Percentiles rank a stretch among this genome's conserved stretches.
Evolutionary conservation across 2,113 vertebrate genomes (phyloP).

Genomic region (Hiodon alosoides): DNA sequence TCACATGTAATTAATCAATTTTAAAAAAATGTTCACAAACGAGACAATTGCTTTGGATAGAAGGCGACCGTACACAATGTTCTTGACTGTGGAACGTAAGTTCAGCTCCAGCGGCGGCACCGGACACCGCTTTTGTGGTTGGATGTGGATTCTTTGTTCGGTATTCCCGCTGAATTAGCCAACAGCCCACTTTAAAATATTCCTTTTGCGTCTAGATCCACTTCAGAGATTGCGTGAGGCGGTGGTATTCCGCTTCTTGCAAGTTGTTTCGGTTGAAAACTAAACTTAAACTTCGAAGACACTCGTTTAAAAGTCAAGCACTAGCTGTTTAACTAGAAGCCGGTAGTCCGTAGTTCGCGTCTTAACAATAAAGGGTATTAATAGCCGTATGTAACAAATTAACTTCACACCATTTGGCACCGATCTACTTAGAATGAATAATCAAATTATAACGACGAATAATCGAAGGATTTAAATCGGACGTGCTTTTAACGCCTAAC

Average conservation of each 20-base stretch:
- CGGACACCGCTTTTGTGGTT: slow-evolving; percentile 26
- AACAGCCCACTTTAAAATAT: slow-evolving; percentile 1
- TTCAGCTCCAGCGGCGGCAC: background rate
- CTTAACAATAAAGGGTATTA: too few species aligned
- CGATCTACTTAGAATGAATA: background rate
- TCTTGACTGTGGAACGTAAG: too few species aligned
- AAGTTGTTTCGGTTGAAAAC: background rate
- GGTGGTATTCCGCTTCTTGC: slow-evolving; percentile 2
- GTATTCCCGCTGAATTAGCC: slow-evolving; percentile 37
- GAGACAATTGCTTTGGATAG: too few species aligned
- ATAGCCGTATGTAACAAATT: background rate
- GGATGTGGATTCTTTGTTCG: slow-evolving; percentile 39
- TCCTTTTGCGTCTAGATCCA: background rate
- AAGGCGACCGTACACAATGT: too few species aligned
- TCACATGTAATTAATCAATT: too few species aligned
- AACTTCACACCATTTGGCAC: background rate
- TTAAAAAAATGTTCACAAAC: too few species aligned
- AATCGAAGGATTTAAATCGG: slow-evolving; percentile 22
- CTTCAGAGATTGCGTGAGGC: background rate
- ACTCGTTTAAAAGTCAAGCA: too few species aligned
- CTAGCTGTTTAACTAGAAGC: too few species aligned
- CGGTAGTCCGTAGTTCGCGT: too few species aligned
- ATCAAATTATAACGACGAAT: too few species aligned
- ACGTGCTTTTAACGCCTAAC: slow-evolving; percentile 31
- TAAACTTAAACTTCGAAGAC: background rate